Percentiles rank a stretch among this genome's conserved stretches.
Evolutionary conservation across 2,113 vertebrate genomes (phyloP).

Genomic region (Solea solea): DNA sequence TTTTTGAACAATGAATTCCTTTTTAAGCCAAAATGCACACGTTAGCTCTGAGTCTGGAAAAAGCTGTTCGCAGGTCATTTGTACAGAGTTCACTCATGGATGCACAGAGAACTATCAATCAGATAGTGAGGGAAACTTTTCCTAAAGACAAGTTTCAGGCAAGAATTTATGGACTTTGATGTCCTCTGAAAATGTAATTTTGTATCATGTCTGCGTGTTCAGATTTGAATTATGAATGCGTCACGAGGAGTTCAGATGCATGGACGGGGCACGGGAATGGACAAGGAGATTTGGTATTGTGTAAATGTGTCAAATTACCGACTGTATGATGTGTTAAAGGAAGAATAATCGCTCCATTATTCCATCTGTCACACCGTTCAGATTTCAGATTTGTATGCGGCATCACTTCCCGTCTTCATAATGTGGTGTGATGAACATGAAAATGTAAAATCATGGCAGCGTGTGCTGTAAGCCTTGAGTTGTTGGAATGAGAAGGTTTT

Average conservation of each 20-base stretch:
- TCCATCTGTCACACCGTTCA: conserved; percentile 40
- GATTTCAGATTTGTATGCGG: conserved; percentile 44
- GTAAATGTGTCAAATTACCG: conserved; percentile 37
- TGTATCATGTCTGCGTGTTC: background rate
- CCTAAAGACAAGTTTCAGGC: background rate
- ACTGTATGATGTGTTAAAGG: conserved; percentile 19
- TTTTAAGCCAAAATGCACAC: no score
- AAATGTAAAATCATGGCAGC: conserved; percentile 49
- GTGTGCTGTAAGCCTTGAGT: conserved; percentile 32
- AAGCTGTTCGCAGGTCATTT: no score
- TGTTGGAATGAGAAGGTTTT: conserved; percentile 31
- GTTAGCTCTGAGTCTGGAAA: no score
- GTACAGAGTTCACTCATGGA: no score
- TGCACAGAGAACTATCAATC: no score
- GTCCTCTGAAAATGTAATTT: background rate
- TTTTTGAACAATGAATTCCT: no score
- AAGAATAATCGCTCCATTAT: conserved; percentile 58
- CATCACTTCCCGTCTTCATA: conserved; percentile 30
- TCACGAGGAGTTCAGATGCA: background rate
- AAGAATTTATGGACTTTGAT: background rate
- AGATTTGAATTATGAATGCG: background rate
- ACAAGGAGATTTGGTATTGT: conserved; percentile 7
- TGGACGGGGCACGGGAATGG: no score
- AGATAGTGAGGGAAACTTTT: background rate
- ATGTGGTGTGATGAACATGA: conserved; percentile 51